phyloP scores from a whole-genome alignment of 2,113 vertebrate genomes.

The Oreocharis arfaki region DNA sequence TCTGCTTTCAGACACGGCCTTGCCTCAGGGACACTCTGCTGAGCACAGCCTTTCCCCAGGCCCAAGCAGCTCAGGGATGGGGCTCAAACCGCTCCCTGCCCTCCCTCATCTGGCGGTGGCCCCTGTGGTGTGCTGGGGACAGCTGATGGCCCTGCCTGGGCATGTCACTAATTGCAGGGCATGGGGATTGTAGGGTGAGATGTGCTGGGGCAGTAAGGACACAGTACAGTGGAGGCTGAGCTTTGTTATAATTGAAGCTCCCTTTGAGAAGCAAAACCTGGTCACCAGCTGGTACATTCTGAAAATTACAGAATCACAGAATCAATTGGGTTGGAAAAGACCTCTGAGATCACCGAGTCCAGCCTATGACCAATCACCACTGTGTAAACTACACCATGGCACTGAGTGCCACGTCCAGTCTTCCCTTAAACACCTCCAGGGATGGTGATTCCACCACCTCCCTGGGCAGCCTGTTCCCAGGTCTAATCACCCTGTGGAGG shows the following conservation, averaged over 20 bases:
- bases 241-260: neutral
- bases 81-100: neutral
- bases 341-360: neutral
- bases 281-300: neutral
- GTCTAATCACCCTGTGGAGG: neutral
- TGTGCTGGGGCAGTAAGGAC: fast-evolving
- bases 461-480: neutral
- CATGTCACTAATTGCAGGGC: neutral
- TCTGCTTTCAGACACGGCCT: neutral
- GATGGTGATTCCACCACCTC: neutral
- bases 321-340: neutral
- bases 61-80: neutral
- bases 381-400: neutral
- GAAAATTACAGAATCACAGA: neutral
- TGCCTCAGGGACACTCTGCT: neutral
- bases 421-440: neutral
- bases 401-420: neutral
- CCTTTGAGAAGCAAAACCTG: neutral
- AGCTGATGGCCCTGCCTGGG: neutral
- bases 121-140: neutral
- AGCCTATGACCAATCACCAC: neutral
- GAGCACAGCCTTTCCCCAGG: neutral
- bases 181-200: neutral
- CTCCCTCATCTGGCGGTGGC: neutral
- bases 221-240: neutral